Evolutionary conservation across 2,113 vertebrate genomes (phyloP), one percentile per base, ranked within the genome.

Genomic region (Colaptes auratus): DNA sequence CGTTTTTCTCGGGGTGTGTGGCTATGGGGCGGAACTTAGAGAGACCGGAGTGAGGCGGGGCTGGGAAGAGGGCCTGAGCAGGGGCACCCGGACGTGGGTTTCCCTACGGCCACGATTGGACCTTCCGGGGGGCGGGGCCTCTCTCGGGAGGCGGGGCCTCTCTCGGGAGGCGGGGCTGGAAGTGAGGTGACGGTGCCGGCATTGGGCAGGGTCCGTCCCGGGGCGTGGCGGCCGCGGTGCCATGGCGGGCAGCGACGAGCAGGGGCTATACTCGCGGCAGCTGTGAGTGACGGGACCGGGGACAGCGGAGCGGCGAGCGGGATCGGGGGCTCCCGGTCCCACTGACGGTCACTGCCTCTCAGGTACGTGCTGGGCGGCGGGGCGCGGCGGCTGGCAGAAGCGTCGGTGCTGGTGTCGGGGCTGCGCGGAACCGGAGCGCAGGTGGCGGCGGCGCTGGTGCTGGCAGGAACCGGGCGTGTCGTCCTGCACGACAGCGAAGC

Each of bases 361-460:
- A 99, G 99, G 89, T 99, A 98, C 56, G 98, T 99, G 50, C 96
- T 99, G 94, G 99, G 98, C 23, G 94, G 92, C 17, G 97, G 98
- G 0, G 98, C 98, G 96, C 92, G 55, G 81, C 97, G 92, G 60
- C 98, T 99, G 97, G 92, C 93, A 72, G 33, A 7, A 21, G 94
- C 98, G 14, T 84, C 79, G 19, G 98, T 98, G 69, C 97, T 99
- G 67, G 97, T 99, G 8, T 98, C 98, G n/a, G 99, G 99, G 4
- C 98, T 99, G 95, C 96, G 95, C 33, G 99, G 99, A 3, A 97
- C 99, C 6, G 99, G 99, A 31, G 98, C 98, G 52, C 98, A 99
- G 92, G 98, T 98, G 72, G 98, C 99, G 91, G 98, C 99, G 83
- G 99, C 99, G 76, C 94, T 99, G 70, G 98, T 98, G 42, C 97